phyloP scores from a whole-genome alignment of 2,888 invertebrate genomes.

The Ypsolopha sequella region DNA sequence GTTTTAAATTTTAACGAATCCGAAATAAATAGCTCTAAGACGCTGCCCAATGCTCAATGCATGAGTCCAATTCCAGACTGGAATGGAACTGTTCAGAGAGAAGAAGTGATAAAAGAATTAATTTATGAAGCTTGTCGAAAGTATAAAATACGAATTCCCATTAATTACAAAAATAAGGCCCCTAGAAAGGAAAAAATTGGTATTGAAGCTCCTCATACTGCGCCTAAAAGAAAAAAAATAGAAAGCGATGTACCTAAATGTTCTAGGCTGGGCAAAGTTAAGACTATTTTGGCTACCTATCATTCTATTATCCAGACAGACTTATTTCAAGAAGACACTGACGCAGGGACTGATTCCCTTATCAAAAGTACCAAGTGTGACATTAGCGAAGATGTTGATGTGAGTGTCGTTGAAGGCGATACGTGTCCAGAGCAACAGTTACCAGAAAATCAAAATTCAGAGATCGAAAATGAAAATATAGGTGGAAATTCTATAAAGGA shows the following conservation, averaged over 20 bases:
- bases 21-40: neutral
- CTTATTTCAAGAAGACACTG: neutral
- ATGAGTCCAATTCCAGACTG: neutral
- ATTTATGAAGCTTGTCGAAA: constrained; percentile 36
- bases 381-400: too few relatives aligned
- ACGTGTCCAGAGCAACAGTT: too few relatives aligned
- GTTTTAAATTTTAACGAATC: constrained; percentile 5
- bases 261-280: constrained; percentile 9
- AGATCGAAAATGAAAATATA: neutral
- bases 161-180: constrained; percentile 22
- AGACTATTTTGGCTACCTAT: constrained; percentile 1
- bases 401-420: too few relatives aligned
- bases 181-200: constrained; percentile 24
- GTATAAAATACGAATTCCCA: constrained; percentile 34
- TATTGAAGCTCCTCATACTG: neutral
- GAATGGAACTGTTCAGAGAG: constrained; percentile 29
- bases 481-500: neutral
- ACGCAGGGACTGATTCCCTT: too few relatives aligned
- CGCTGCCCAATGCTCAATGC: neutral
- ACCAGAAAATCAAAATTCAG: neutral
- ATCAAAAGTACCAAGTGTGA: too few relatives aligned
- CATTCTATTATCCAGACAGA: neutral
- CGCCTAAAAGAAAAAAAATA: constrained; percentile 12
- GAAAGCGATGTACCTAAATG: constrained; percentile 6
- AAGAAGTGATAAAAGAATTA: constrained; percentile 36